Base-by-base conservation (phyloP, 2,888 invertebrate genomes). In the Eristalis tenax region DNA sequence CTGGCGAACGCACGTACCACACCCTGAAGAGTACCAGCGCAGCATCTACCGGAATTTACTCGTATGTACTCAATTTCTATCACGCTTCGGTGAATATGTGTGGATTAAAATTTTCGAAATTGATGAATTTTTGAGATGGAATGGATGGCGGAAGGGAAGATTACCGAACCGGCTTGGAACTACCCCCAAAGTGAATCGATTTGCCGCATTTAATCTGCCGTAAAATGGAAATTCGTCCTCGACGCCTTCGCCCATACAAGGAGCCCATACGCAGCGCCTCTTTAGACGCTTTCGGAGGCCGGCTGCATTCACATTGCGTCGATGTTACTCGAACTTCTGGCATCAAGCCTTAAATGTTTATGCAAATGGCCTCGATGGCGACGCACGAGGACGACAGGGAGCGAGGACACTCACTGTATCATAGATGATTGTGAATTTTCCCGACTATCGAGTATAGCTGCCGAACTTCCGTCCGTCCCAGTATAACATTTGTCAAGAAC, bases 161-260 rank as follows among this genome's bases (percentile, higher is more conserved):
- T 35, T 8, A 26, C 11, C 57, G 59, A 76, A 78, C 56, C 83
- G 75, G 79, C 79, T 83, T 75, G 43, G 2, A 26, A 38, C 63
- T 28, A 22, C n/a, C 18, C 23, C 23, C 22, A 50, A 50, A 50
- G 18, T 50, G 18, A 75, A 83, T 78, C 68, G 71, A 74, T 75
- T 83, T 76, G 79, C 76, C 76, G 73, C 79, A 87, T 76, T 83
- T 76, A 87, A 87, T 87, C 79, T 73, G 64, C 76, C 87, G 76
- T 87, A 83, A 87, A 87, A 87, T 87, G 79, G 71, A 77, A 87
- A 83, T 80, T 73, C 40, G 73, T 73, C 23, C 35, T 73, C 65
- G 40, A 50, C 66, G 77, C 75, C 66, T 40, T 59, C 68, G 15
- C 38, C 26, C 5, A 32, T 32, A 32, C 32, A 32, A 32, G 2